Evolutionary conservation across 2,113 vertebrate genomes (phyloP).

Genomic region (Elaphurus davidianus): DNA sequence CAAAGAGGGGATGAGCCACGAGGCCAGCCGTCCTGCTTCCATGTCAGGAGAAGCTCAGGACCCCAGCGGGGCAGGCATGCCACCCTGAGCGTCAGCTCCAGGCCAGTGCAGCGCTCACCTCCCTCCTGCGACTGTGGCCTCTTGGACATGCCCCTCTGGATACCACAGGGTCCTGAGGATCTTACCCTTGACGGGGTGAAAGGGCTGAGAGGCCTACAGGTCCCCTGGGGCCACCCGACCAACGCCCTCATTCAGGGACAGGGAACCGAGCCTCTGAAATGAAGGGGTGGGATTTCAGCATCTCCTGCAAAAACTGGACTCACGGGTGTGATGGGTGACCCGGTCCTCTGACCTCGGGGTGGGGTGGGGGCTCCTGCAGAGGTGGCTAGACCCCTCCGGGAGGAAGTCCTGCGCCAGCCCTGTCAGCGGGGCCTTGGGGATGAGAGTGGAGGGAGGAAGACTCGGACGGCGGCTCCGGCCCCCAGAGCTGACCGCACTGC

Average conservation of each 20-base stretch:
- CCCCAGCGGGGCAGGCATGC: accelerated
- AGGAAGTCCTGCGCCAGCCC: not conserved
- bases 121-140: not conserved
- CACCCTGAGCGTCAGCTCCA: not conserved
- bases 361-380: not conserved
- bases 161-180: not conserved
- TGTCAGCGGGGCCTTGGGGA: not conserved
- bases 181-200: not conserved
- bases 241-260: accelerated
- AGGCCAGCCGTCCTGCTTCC: not conserved
- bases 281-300: accelerated
- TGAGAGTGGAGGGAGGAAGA: not conserved
- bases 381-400: not conserved
- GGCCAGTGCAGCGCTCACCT: not conserved
- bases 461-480: accelerated
- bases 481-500: accelerated
- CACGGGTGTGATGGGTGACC: accelerated
- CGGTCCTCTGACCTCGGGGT: not conserved
- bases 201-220: not conserved
- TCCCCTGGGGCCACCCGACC: not conserved
- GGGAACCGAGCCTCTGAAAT: not conserved
- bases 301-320: accelerated
- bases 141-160: not conserved
- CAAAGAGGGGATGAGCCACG: accelerated
- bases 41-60: accelerated